A percentile compares a stretch with the other conserved stretches of the same genome.
Conservation (phyloP, 2,888 invertebrate species). For the Cryptus armator region DNA sequence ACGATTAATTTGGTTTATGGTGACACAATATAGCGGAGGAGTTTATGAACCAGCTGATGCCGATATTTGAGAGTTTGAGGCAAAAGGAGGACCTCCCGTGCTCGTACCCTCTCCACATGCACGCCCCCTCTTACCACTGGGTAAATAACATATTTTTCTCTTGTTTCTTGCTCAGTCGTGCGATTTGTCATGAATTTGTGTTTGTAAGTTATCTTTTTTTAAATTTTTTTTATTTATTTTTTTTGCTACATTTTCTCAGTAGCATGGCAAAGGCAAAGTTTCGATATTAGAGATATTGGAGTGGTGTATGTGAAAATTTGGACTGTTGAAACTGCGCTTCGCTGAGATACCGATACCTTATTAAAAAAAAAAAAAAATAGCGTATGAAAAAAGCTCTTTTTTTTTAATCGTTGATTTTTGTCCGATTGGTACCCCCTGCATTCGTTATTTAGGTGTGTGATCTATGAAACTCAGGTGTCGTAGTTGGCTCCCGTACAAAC, state of each 20-base stretch:
- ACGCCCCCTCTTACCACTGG: constrained; percentile 91
- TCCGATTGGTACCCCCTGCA: constrained; percentile 82
- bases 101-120: constrained; percentile 96
- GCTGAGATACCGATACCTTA: constrained; percentile 23
- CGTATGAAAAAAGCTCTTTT: constrained; percentile 83
- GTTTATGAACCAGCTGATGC: constrained; percentile 98
- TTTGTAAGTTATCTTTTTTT: constrained; percentile 67
- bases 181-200: constrained; percentile 77
- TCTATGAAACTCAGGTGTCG: constrained; percentile 30
- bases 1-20: constrained; percentile 79
- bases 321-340: constrained; percentile 39
- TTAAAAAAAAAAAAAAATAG: background rate
- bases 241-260: constrained; percentile 31
- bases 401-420: constrained; percentile 84
- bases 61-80: constrained; percentile 97
- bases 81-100: constrained; percentile 96
- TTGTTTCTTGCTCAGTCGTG: constrained; percentile 77
- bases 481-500: constrained; percentile 16
- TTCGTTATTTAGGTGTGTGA: constrained; percentile 42
- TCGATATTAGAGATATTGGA: constrained; percentile 35
- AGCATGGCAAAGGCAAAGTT: constrained; percentile 57
- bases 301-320: constrained; percentile 28
- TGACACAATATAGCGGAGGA: constrained; percentile 91
- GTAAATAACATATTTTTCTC: constrained; percentile 86
- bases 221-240: constrained; percentile 85